Evolutionary conservation across 2,888 invertebrate genomes (phyloP).

Genomic region (Brenthis hecate): DNA sequence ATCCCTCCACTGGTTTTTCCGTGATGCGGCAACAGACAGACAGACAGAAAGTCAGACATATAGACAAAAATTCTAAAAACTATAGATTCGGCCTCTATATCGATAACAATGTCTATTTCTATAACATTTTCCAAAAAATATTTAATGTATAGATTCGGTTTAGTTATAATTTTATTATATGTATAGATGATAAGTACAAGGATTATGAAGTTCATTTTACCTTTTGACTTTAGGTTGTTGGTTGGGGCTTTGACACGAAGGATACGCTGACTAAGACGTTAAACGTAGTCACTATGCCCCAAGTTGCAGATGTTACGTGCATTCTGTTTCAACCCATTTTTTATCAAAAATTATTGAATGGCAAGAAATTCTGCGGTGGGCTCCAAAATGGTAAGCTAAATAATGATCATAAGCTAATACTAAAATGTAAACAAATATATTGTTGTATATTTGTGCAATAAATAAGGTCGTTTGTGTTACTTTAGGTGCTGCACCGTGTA

Average conservation of each 20-base stretch:
- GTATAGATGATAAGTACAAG: neutral
- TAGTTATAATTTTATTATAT: too few relatives aligned
- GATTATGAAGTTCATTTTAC: neutral
- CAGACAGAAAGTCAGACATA: too few relatives aligned
- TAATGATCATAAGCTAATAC: neutral
- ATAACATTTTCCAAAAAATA: too few relatives aligned
- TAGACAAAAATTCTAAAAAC: too few relatives aligned
- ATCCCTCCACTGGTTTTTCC: too few relatives aligned
- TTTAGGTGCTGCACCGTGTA: constrained; percentile 7
- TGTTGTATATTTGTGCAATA: too few relatives aligned
- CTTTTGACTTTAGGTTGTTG: constrained; percentile 6
- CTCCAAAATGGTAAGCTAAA: neutral
- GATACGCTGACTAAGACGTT: constrained; percentile 7
- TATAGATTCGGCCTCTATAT: too few relatives aligned
- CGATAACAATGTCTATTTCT: too few relatives aligned
- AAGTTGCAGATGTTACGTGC: constrained; percentile 2
- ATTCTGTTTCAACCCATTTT: constrained; percentile 9
- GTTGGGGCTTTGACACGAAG: constrained; percentile 16
- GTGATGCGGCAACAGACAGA: too few relatives aligned
- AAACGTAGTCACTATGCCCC: constrained; percentile 1
- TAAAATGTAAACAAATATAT: too few relatives aligned
- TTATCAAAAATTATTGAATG: constrained; percentile 5
- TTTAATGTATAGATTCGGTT: too few relatives aligned
- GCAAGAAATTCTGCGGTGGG: constrained; percentile 16
- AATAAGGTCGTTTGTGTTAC: too few relatives aligned